phyloP scores from a whole-genome alignment of 2,888 invertebrate genomes.

The Mythimna lalbum region DNA sequence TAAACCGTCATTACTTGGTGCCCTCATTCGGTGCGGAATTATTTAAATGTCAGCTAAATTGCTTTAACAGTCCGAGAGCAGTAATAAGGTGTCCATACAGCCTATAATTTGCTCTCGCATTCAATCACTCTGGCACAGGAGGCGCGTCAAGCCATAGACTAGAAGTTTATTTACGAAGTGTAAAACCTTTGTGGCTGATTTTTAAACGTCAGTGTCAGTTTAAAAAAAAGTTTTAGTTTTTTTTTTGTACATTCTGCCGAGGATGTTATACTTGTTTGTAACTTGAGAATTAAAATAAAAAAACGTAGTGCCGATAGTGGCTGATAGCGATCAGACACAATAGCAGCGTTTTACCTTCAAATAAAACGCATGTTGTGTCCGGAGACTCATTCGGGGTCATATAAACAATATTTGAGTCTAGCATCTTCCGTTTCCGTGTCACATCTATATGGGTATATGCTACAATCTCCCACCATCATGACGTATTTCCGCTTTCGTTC shows the following conservation, averaged over 20 bases:
- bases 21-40: slow-evolving; percentile 84
- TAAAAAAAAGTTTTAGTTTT: neutral
- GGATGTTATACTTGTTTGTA: slow-evolving; percentile 8
- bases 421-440: too few relatives aligned
- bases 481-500: too few relatives aligned
- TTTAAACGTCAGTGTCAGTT: slow-evolving; percentile 35
- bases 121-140: slow-evolving; percentile 83
- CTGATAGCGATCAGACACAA: slow-evolving; percentile 44
- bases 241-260: slow-evolving; percentile 1
- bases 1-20: slow-evolving; percentile 79
- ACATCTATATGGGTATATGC: too few relatives aligned
- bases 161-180: slow-evolving; percentile 51
- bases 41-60: slow-evolving; percentile 91
- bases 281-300: slow-evolving; percentile 19
- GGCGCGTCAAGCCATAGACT: slow-evolving; percentile 66
- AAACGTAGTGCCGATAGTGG: slow-evolving; percentile 16
- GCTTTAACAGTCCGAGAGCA: slow-evolving; percentile 86
- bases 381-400: too few relatives aligned
- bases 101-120: slow-evolving; percentile 88
- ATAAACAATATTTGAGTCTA: too few relatives aligned
- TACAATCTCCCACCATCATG: too few relatives aligned
- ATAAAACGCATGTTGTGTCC: too few relatives aligned
- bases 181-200: slow-evolving; percentile 36
- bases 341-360: too few relatives aligned
- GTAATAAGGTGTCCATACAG: slow-evolving; percentile 88